Percentiles rank a stretch among this genome's conserved stretches.
Conservation (phyloP, 2,797 vertebrate species). For the Trichosurus vulpecula region DNA sequence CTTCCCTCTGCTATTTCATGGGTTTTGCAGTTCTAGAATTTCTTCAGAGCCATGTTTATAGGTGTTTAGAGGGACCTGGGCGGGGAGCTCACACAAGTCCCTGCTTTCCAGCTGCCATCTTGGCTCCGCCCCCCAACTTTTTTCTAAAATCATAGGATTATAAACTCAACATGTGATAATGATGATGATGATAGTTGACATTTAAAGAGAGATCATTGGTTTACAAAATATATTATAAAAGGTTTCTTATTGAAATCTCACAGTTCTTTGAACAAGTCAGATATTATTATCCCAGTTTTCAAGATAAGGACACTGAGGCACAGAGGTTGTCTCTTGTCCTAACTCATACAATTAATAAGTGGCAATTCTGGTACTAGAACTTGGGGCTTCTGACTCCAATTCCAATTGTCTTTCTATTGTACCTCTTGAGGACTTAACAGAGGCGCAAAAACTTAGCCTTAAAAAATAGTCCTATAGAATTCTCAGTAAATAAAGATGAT, state of each 20-base stretch:
- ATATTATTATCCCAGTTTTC: neutral
- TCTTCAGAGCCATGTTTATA: too few relatives aligned
- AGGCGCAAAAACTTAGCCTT: neutral
- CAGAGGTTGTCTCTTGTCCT: neutral
- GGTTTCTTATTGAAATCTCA: neutral
- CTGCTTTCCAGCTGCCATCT: too few relatives aligned
- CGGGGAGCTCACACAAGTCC: too few relatives aligned
- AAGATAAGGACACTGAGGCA: neutral
- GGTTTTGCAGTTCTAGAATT: too few relatives aligned
- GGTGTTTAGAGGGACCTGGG: too few relatives aligned
- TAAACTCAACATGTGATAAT: neutral
- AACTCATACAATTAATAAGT: neutral
- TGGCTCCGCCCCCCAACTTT: too few relatives aligned
- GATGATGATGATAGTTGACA: neutral
- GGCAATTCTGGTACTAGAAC: neutral
- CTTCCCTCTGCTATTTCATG: too few relatives aligned
- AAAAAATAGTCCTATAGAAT: neutral
- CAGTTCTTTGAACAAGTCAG: too few relatives aligned
- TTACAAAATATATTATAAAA: neutral
- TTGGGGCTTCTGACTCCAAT: neutral
- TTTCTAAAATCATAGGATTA: neutral
- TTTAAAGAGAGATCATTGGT: neutral
- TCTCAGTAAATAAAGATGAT: slow-evolving; percentile 8
- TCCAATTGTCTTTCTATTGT: neutral
- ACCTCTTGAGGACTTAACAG: neutral